phyloP scores from a whole-genome alignment of 92 coral and sea anemone species.

The Pocillopora grandis region DNA sequence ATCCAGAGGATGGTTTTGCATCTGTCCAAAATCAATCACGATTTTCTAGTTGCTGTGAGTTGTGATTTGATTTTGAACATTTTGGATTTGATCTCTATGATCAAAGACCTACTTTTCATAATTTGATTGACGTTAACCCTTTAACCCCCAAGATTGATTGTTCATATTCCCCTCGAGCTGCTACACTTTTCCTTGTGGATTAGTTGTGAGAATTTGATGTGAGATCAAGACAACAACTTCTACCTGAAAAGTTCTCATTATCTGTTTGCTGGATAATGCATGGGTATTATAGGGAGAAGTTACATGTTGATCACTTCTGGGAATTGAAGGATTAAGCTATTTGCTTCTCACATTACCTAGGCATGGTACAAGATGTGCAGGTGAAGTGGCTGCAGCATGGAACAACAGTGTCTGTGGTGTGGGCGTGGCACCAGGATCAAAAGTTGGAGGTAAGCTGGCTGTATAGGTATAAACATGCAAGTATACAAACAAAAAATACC shows the following conservation, averaged over 20 bases:
- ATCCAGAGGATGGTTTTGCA: too few species aligned
- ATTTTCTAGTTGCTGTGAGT: too few species aligned
- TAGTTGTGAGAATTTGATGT: too few species aligned
- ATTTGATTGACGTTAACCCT: background rate
- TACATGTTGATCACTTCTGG: too few species aligned
- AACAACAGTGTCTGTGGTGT: constrained; percentile 88
- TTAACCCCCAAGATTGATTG: too few species aligned
- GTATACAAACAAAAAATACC: background rate
- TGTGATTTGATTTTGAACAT: background rate
- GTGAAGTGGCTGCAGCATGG: constrained; percentile 91
- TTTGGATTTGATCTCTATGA: background rate
- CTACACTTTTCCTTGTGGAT: too few species aligned
- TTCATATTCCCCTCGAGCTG: background rate
- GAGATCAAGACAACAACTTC: too few species aligned
- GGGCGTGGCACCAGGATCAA: constrained; percentile 92
- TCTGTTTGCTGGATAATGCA: too few species aligned
- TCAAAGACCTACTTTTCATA: background rate
- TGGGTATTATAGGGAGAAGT: too few species aligned
- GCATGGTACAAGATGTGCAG: constrained; percentile 99
- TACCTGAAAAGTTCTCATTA: too few species aligned
- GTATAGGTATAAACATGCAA: background rate
- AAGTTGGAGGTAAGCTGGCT: constrained; percentile 83
- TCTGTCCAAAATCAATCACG: too few species aligned
- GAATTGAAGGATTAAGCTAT: background rate
- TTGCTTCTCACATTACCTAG: constrained; percentile 20